A percentile compares a stretch with the other conserved stretches of the same genome.
Conservation (phyloP, 1,140 invertebrate genomes). For the Zaprionus davidi region DNA sequence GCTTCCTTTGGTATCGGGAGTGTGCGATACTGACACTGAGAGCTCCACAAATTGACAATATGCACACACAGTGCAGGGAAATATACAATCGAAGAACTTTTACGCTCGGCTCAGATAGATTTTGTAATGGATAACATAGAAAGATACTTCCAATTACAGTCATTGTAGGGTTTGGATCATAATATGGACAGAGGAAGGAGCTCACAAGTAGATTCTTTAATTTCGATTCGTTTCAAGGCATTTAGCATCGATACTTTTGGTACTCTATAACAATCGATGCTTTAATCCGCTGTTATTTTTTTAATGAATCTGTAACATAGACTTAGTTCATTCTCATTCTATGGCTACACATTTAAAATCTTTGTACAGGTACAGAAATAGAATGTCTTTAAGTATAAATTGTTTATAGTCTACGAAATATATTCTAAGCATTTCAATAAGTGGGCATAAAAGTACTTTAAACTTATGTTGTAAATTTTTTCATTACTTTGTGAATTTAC, state of each 20-base stretch:
- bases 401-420: no score
- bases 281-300: neutral
- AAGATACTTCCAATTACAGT: neutral
- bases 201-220: no score
- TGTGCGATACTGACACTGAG: constrained; percentile 58
- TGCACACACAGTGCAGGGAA: neutral
- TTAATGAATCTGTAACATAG: neutral
- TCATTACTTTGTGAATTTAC: neutral
- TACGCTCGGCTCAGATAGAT: neutral
- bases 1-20: neutral
- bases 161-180: neutral
- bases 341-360: no score
- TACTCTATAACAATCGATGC: no score
- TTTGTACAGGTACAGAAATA: no score
- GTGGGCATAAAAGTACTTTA: neutral
- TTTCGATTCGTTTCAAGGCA: no score
- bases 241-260: no score
- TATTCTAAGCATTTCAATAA: no score
- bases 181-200: neutral
- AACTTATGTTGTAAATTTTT: neutral
- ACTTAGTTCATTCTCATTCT: no score
- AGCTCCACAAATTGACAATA: constrained; percentile 62
- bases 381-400: no score
- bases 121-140: neutral
- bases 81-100: neutral